Evolutionary conservation across 2,888 invertebrate species (phyloP), one percentile per base, ranked within the genome.

Genomic region (Scotopteryx bipunctaria): DNA sequence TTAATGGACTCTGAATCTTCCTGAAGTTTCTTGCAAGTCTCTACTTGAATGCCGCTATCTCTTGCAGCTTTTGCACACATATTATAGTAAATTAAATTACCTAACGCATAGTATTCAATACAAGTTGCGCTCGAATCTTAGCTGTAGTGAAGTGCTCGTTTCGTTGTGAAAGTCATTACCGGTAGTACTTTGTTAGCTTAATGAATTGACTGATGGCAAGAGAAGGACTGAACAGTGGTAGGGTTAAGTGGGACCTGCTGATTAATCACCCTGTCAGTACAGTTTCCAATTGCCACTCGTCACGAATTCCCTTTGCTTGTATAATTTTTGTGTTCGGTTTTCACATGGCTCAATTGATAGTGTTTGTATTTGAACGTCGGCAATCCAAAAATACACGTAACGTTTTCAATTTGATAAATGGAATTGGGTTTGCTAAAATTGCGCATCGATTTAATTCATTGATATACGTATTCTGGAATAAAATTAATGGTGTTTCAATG

Each of bases 121-220:
- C 63, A 56, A 57, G 66, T 59, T 64, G 57, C 51, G 66, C 64
- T 71, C 69, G 67, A 78, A 78, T 81, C 74, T 77, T 67, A 66
- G 67, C 66, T 59, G 61, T 82, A 77, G 77, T 73, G 75, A 78
- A 71, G 74, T 78, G 67, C 68, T 75, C 73, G 65, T 70, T 69
- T 79, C 79, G 75, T 76, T 81, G 76, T 79, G 78, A 77, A 85
- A 87, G 86, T 87, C 88, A 86, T 89, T 89, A 90, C 83, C 73
- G 77, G 73, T 77, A 76, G 84, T 85, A 87, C 86, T 89, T 87
- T 89, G 89, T 88, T 86, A 82, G 81, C 82, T 81, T 89, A 90
- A 89, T 88, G 89, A 89, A 90, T 89, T 89, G 89, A 90, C 86
- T 84, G 88, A 89, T 87, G 89, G 84, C 81, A 77, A 76, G 78